Evolutionary conservation across 2,888 invertebrate species (phyloP), one percentile per base, ranked within the genome.

Genomic region (Hirtodrosophila duncani): DNA sequence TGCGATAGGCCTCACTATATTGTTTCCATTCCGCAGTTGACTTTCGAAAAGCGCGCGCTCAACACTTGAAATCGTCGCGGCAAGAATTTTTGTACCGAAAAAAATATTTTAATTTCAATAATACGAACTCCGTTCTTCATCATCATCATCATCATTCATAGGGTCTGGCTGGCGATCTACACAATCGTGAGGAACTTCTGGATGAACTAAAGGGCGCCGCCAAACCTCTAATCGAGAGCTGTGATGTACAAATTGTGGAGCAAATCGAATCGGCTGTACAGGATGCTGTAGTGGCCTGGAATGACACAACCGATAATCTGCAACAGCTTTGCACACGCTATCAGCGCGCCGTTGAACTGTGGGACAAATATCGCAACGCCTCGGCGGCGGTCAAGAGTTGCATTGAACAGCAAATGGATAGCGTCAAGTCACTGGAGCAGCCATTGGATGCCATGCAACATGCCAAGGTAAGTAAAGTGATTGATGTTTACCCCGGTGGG

Each of bases 311-410:
- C 84, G 89, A 90, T 66, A 92, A 93, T 84, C 89, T 95, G 63
- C 91, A 91, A 65, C 91, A 92, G 69, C 89, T 95, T 67, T 94
- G 93, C 85, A 91, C 86, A 71, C 89, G 92, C 74, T 95, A 95
- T 88, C 92, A 94, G 84, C 91, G 92, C 83, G 95, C 94, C 2
- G 93, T 94, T 45, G 91, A 92, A 36, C 89, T 95, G 51, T 95
- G 95, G 95, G 89, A 91, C 81, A 90, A 91, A 55, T 95, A 95
- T 88, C 90, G 92, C 24, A 93, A 93, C 84, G 93, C 94, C 5
- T 92, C 93, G 45, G 92, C 92, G 30, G 90, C 92, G 17, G 92
- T 95, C 55, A 91, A 92, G 62, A 90, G 90, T 66, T 94, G 92
- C 90, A 90, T 92, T 29, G 93, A 94, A 83, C 90, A 91, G 81